phyloP scores from a whole-genome alignment of 2,113 vertebrate species.

The Dasyprocta punctata region DNA sequence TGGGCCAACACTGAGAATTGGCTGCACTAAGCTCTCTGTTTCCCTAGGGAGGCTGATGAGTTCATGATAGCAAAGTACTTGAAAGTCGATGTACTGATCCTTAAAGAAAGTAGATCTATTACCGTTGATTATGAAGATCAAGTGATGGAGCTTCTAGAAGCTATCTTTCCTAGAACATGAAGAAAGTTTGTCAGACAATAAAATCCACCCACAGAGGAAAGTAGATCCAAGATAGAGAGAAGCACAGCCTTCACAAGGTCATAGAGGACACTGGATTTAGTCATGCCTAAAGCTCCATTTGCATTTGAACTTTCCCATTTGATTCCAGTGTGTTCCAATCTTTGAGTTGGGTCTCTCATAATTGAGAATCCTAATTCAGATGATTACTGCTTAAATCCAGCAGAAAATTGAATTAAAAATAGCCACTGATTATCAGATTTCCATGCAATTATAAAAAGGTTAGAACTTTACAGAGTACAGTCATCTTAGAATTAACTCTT shows the following conservation, averaged over 20 bases:
- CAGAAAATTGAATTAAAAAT: constrained; percentile 13
- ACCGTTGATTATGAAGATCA: not conserved
- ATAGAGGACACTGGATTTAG: not conserved
- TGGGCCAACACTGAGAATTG: not conserved
- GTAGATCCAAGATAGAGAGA: not conserved
- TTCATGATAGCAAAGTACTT: not conserved
- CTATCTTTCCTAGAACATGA: not conserved
- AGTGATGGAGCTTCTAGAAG: not conserved
- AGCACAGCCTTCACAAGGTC: not conserved
- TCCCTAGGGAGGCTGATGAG: not conserved
- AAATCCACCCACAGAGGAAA: not conserved
- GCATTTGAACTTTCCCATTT: not conserved
- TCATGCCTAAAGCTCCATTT: not conserved
- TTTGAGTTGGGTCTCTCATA: constrained; percentile 1
- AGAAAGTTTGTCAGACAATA: not conserved
- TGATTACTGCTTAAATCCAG: not conserved
- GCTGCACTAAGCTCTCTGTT: not conserved
- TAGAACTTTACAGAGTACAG: not conserved
- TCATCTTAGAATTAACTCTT: not conserved
- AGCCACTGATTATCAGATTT: not conserved
- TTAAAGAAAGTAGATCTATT: not conserved
- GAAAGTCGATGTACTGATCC: not conserved
- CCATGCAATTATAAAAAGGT: not conserved
- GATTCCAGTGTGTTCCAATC: not conserved
- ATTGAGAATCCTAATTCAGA: constrained; percentile 1